phyloP scores from a whole-genome alignment of 2,113 vertebrate genomes.

The Himantopus leucocephalus region DNA sequence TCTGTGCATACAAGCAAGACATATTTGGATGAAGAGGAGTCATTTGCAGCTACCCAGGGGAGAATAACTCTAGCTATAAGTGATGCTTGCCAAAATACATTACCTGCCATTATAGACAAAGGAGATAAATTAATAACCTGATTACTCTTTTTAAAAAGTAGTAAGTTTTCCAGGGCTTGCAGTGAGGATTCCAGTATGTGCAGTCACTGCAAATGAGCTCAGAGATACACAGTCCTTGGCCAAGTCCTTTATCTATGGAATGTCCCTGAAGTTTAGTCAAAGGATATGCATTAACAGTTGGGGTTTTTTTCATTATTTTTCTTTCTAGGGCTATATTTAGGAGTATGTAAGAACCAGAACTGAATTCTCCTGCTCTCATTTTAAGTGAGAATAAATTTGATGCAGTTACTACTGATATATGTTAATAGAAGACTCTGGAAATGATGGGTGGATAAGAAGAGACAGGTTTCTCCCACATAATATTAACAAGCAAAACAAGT shows the following conservation, averaged over 20 bases:
- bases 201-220: not conserved
- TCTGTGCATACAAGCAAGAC: not conserved
- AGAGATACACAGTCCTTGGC: not conserved
- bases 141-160: not conserved
- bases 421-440: not conserved
- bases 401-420: not conserved
- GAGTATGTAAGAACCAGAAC: not conserved
- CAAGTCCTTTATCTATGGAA: not conserved
- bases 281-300: not conserved
- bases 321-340: not conserved
- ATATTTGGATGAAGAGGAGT: not conserved
- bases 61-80: conserved; percentile 10
- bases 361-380: not conserved
- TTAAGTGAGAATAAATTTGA: not conserved
- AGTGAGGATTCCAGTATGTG: not conserved
- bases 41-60: not conserved
- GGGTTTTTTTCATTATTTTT: not conserved
- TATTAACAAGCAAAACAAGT: not conserved
- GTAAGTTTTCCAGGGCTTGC: not conserved
- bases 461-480: not conserved
- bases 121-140: not conserved
- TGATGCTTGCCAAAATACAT: conserved; percentile 13
- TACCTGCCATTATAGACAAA: conserved; percentile 4
- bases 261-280: not conserved
- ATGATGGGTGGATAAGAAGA: not conserved